These are phyloP conservation scores for Delichon dasypus DNA, from an alignment of 2,797 vertebrate genomes.

Conservation along the genomic window DNA sequence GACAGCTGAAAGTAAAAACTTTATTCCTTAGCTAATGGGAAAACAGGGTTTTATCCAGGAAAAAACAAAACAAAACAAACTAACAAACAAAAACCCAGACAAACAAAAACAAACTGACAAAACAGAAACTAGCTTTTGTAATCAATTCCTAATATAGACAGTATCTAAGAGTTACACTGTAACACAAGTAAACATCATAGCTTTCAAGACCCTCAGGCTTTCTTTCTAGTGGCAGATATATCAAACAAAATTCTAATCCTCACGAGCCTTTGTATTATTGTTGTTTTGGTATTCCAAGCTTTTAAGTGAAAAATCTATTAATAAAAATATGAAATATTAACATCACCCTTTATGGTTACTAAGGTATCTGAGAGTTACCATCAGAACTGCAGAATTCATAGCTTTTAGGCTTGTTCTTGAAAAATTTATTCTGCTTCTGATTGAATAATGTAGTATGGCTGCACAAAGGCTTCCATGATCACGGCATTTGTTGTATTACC, in stretches of 20 bases:
- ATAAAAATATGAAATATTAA: neutral
- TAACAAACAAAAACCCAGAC: neutral
- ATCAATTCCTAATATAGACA: neutral
- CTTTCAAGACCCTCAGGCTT: neutral
- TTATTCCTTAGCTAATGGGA: neutral
- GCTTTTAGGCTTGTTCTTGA: neutral
- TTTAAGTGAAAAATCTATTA: neutral
- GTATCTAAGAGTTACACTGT: neutral
- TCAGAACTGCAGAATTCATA: neutral
- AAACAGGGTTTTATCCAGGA: neutral
- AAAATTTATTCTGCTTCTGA: neutral
- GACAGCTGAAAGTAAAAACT: neutral
- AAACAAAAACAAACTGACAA: neutral
- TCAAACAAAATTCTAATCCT: neutral
- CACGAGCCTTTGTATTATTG: neutral
- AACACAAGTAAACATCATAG: neutral
- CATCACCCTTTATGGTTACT: neutral
- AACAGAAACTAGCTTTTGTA: neutral
- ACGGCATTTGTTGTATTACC: neutral
- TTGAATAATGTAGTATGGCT: neutral
- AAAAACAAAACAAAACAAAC: neutral
- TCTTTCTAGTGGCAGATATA: neutral
- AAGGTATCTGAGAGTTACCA: neutral
- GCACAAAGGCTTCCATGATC: neutral
- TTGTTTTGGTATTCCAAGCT: neutral